Base-by-base conservation (phyloP, 2,797 vertebrate genomes). In the Buceros bicornis region DNA sequence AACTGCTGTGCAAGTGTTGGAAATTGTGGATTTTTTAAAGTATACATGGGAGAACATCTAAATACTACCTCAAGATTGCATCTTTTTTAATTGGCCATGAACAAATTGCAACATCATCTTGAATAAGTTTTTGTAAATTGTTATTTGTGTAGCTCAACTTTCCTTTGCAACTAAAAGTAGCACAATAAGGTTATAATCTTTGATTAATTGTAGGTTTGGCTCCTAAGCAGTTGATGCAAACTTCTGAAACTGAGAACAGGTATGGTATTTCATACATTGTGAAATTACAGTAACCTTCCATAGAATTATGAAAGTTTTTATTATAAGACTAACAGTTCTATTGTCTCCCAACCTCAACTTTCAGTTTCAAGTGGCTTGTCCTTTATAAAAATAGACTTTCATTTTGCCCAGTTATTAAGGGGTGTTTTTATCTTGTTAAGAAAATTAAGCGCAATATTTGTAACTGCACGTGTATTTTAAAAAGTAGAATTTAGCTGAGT, bases 181-280 rank as follows among this genome's bases (percentile, higher is more conserved):
- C 3, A 7, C 93, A 76, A 87, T 87, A 11, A 89, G 67, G 37
- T 93, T 65, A 48, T 4, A 43, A 66, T 84, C 45, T 87, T 93
- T 96, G 62, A 87, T 98, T 98, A 91, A 96, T 94, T 97, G 45
- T 93, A 98, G 98, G 92, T 95, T 93, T 96, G 91, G 73, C 95
- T 96, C 87, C 96, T 67, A 97, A 95, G 50, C 97, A 97, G 66
- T 94, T 98, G 95, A 92, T 43, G 5, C 97, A 89, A 86, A 58
- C 96, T 62, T 92, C 96, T 65, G 96, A 96, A 93, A 93, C 88
- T 81, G 97, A 97, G 84, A 97, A 90, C 94, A 98, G 98, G 98
- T 98, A 98, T 77, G 77, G 37, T 90, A 67, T 78, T 89, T 91
- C 14, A 28, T 91, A 42, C 3, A 1, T 57, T 47, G 33, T 66